These are phyloP conservation scores for Eulemur albifrons DNA, from an alignment of 2,797 vertebrate genomes.

Conservation along the genomic window DNA sequence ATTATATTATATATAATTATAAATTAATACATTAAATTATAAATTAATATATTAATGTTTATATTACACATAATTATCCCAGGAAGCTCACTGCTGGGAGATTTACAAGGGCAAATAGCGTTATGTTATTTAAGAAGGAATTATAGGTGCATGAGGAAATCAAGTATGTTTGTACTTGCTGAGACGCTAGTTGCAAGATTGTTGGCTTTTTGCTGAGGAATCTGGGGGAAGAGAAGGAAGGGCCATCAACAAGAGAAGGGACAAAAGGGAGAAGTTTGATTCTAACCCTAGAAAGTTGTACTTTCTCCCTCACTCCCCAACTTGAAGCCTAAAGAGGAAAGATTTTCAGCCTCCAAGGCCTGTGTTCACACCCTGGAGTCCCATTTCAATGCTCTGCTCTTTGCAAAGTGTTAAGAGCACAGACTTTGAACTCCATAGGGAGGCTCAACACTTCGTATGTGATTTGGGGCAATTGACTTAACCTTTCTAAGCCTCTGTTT, in stretches of 20 bases:
- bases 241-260: not conserved
- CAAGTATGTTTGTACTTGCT: not conserved
- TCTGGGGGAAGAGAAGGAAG: not conserved
- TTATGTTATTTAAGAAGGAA: conserved; percentile 38
- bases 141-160: conserved; percentile 42
- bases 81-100: conserved; percentile 30
- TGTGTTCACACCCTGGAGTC: not conserved
- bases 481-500: not conserved
- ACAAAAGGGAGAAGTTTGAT: not conserved
- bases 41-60: not conserved
- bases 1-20: not conserved
- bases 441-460: not conserved
- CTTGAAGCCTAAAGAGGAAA: not conserved
- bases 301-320: not conserved
- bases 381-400: not conserved
- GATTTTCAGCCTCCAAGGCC: not conserved
- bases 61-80: conserved; percentile 56
- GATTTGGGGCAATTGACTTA: not conserved
- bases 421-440: not conserved
- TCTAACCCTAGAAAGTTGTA: not conserved
- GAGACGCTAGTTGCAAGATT: not conserved
- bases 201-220: not conserved
- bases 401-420: not conserved
- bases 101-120: conserved; percentile 52
- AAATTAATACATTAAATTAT: not conserved